Evolutionary conservation across 2,113 vertebrate species (phyloP), one percentile per base, ranked within the genome.

Genomic region (Cryptomyrus ogoouensis): DNA sequence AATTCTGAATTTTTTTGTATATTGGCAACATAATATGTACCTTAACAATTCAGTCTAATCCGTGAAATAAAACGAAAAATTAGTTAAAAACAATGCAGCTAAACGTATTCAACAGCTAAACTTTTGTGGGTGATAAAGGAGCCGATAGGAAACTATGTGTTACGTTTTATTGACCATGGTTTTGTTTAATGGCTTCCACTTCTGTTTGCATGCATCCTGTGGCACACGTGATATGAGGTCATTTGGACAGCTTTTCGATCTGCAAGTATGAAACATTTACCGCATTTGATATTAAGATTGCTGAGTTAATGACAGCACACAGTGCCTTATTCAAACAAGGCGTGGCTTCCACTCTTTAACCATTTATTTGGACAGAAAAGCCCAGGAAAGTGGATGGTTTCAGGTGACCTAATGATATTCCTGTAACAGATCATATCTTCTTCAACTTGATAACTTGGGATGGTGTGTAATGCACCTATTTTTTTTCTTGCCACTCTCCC

Each of bases 281-380:
- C 15, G 62, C 47, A 35, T 74, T 49, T 42, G 13, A 89, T 31
- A 89, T 27, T 42, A 12, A 42, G 50, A 56, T 9, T 19, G 13
- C 49, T 42, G 27, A 44, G 24, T 74, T 42, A 10, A 56, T 27
- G 49, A 58, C 80, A 46, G 53, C 89, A 84, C 50, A 83, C 80
- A 62, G 89, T 84, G 89, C 80, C 80, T 89, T 84, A 84, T 44
- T 50, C 49, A 83, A 85, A 56, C 80, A 47, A 89, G 89, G 77
- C 77, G 27, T 27, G 52, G 31, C 80, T 62, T 62, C 80, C 89
- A 89, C 50, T 46, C 31, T 42, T 42, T 89, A 12, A 24, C n/a
- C 27, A 74, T 39, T 44, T 24, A 27, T 89, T 77, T 47, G 53
- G 21, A 42, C 31, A n/a, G 49, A 15, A 89, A 21, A 56, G 39